Evolutionary conservation across 2,113 vertebrate species (phyloP).

Genomic region (Cyprinodon tularosa): DNA sequence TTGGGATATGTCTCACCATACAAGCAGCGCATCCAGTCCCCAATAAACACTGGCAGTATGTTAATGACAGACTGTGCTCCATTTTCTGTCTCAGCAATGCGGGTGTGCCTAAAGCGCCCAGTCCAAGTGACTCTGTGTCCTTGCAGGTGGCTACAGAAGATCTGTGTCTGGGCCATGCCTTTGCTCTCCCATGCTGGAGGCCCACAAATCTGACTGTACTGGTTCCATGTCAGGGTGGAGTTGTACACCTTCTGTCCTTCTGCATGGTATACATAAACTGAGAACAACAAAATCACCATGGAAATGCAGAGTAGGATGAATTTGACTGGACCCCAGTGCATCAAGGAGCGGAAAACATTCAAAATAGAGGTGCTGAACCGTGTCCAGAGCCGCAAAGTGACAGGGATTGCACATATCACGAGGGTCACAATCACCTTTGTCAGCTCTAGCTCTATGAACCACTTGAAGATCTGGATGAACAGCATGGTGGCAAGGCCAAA

Average conservation of each 20-base stretch:
- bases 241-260: slow-evolving; percentile 97
- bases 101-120: slow-evolving; percentile 89
- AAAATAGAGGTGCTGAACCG: slow-evolving; percentile 85
- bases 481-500: slow-evolving; percentile 85
- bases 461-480: slow-evolving; percentile 86
- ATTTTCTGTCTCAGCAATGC: slow-evolving; percentile 92
- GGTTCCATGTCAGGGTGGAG: slow-evolving; percentile 91
- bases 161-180: slow-evolving; percentile 93
- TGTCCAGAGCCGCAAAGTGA: slow-evolving; percentile 88
- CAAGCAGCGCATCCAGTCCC: slow-evolving; percentile 93
- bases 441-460: slow-evolving; percentile 90
- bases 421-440: slow-evolving; percentile 89
- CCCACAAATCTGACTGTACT: slow-evolving; percentile 88
- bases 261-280: slow-evolving; percentile 89
- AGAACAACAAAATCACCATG: slow-evolving; percentile 89
- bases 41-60: slow-evolving; percentile 88
- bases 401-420: slow-evolving; percentile 83
- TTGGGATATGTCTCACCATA: slow-evolving; percentile 92
- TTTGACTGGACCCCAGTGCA: slow-evolving; percentile 89
- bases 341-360: slow-evolving; percentile 83
- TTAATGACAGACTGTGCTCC: slow-evolving; percentile 92
- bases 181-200: slow-evolving; percentile 90
- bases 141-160: slow-evolving; percentile 93
- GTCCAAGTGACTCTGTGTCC: slow-evolving; percentile 95
- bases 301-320: slow-evolving; percentile 92